A percentile compares a stretch with the other conserved stretches of the same genome.
phyloP scores from a whole-genome alignment of 2,797 vertebrate species.

The Bradypus variegatus region DNA sequence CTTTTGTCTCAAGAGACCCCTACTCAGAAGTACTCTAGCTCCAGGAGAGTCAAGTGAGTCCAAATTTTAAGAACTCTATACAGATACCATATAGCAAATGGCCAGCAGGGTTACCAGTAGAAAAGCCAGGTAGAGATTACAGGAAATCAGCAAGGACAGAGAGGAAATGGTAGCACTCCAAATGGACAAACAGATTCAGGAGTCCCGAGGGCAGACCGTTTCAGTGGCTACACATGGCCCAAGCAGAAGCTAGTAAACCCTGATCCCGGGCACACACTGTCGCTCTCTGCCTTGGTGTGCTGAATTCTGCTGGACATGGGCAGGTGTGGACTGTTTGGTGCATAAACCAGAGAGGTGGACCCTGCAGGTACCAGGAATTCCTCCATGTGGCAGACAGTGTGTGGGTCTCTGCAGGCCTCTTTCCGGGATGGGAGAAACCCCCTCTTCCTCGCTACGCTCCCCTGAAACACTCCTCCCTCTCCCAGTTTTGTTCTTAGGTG shows the following conservation, averaged over 20 bases:
- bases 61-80: constrained; percentile 17
- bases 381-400: neutral
- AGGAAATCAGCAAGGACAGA: neutral
- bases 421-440: neutral
- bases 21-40: neutral
- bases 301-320: constrained; percentile 27
- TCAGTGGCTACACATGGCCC: neutral
- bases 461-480: neutral
- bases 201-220: neutral
- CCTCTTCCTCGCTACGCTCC: neutral
- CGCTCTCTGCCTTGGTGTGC: neutral
- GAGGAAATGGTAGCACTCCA: constrained; percentile 33
- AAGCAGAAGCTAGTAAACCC: neutral
- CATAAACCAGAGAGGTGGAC: neutral
- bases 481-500: neutral
- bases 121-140: constrained; percentile 3
- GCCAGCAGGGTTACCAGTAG: constrained; percentile 5
- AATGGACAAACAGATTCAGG: neutral
- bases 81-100: constrained; percentile 12
- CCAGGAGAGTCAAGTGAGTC: neutral
- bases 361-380: neutral
- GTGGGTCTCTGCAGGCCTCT: neutral
- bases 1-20: neutral
- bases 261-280: neutral
- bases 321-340: constrained; percentile 5